phyloP scores from a whole-genome alignment of 2,113 vertebrate species.

The Sisor rabdophorus region DNA sequence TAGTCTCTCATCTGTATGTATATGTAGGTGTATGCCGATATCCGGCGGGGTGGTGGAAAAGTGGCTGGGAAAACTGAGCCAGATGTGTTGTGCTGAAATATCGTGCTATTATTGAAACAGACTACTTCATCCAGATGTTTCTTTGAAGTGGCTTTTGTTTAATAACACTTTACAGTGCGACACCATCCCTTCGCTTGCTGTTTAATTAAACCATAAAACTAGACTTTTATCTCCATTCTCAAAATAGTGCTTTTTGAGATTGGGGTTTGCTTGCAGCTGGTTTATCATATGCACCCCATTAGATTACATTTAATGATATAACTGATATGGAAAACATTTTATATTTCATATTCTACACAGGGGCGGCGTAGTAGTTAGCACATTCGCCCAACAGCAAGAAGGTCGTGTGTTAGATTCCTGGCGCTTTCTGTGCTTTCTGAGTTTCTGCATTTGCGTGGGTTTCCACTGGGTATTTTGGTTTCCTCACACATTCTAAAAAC shows the following conservation, averaged over 20 bases:
- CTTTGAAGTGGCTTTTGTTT: constrained; percentile 5
- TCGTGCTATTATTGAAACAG: constrained; percentile 6
- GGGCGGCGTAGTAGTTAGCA: too few species aligned
- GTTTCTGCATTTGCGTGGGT: not conserved
- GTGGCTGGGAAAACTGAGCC: not conserved
- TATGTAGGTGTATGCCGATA: not conserved
- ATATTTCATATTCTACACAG: too few species aligned
- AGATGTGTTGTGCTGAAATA: constrained; percentile 10
- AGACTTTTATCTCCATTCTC: not conserved
- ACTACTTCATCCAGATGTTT: constrained; percentile 17
- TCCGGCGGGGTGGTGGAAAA: too few species aligned
- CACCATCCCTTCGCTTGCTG: not conserved
- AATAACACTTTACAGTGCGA: constrained; percentile 7
- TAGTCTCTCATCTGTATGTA: constrained; percentile 1
- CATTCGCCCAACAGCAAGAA: too few species aligned
- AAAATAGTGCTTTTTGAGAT: not conserved
- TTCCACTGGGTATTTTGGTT: too few species aligned
- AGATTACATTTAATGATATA: too few species aligned
- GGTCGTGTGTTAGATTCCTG: too few species aligned
- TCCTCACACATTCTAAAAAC: too few species aligned
- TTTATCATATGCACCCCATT: too few species aligned
- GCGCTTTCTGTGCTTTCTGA: too few species aligned
- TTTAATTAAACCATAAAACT: constrained; percentile 21
- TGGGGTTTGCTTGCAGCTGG: not conserved
- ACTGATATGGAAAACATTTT: too few species aligned